Percentiles rank a stretch among this genome's conserved stretches.
Evolutionary conservation across 2,797 vertebrate genomes (phyloP).

Genomic region (Lycodopsis pacificus): DNA sequence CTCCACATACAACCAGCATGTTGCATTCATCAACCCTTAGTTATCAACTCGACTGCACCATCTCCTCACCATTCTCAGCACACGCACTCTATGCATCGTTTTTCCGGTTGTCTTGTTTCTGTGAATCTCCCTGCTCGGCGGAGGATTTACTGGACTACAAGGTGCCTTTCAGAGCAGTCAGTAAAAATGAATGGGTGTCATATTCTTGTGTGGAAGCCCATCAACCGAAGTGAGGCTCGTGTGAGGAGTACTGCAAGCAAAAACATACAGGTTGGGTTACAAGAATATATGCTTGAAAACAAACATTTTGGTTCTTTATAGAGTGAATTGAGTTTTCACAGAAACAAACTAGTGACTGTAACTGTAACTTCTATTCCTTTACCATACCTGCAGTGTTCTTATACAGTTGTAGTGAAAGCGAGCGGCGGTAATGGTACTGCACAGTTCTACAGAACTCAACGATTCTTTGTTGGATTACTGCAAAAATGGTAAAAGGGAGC

Average conservation of each 20-base stretch:
- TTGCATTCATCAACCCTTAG: neutral
- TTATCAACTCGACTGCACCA: neutral
- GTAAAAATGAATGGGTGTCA: constrained; percentile 49
- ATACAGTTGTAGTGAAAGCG: constrained; percentile 9
- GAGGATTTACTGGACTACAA: constrained; percentile 54
- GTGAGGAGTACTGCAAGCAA: constrained; percentile 15
- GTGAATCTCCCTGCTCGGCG: constrained; percentile 49
- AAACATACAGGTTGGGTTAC: constrained; percentile 8
- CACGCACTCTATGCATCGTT: constrained; percentile 21
- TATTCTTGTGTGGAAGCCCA: constrained; percentile 7
- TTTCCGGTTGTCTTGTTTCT: constrained; percentile 43
- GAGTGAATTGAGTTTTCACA: constrained; percentile 20
- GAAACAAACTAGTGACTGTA: neutral
- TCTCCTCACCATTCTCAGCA: constrained; percentile 36
- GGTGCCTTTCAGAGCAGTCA: constrained; percentile 43
- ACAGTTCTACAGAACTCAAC: constrained; percentile 19
- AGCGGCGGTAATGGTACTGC: neutral
- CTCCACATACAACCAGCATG: neutral
- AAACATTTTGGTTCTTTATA: constrained; percentile 8
- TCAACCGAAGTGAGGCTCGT: constrained; percentile 24
- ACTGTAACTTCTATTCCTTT: constrained; percentile 42
- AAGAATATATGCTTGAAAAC: neutral
- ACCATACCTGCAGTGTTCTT: neutral
- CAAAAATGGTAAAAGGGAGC: neutral
- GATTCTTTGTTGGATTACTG: constrained; percentile 20